These are phyloP conservation scores for Hydropotes inermis DNA, from an alignment of 2,113 vertebrate genomes.

Conservation along the genomic window DNA sequence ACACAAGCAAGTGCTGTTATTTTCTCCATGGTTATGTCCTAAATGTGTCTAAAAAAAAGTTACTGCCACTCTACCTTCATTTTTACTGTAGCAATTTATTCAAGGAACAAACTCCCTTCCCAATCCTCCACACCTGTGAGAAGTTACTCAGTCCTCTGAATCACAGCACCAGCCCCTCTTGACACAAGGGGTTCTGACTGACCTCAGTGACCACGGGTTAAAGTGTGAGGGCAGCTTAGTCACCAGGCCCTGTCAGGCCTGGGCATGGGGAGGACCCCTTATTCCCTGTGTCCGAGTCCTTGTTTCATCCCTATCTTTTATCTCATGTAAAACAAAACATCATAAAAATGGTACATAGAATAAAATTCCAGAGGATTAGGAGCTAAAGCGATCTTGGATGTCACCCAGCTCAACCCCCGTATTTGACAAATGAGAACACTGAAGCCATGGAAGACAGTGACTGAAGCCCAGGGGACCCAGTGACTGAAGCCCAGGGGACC, in stretches of 20 bases:
- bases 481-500: no score
- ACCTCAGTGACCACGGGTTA: neutral
- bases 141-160: neutral
- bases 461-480: neutral
- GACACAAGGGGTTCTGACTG: neutral
- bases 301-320: neutral
- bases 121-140: rapidly evolving
- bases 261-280: neutral
- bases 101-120: neutral
- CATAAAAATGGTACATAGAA: neutral
- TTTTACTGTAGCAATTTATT: neutral
- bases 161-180: neutral
- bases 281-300: rapidly evolving
- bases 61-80: neutral
- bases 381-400: neutral
- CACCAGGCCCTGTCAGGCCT: neutral
- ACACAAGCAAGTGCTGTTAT: rapidly evolving
- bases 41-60: neutral
- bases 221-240: neutral
- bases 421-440: neutral
- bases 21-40: neutral
- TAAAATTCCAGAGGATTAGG: neutral
- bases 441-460: neutral
- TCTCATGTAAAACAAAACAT: neutral
- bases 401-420: rapidly evolving